These are phyloP conservation scores for Orgyia antiqua DNA, from an alignment of 2,888 invertebrate genomes.

Conservation along the genomic window DNA sequence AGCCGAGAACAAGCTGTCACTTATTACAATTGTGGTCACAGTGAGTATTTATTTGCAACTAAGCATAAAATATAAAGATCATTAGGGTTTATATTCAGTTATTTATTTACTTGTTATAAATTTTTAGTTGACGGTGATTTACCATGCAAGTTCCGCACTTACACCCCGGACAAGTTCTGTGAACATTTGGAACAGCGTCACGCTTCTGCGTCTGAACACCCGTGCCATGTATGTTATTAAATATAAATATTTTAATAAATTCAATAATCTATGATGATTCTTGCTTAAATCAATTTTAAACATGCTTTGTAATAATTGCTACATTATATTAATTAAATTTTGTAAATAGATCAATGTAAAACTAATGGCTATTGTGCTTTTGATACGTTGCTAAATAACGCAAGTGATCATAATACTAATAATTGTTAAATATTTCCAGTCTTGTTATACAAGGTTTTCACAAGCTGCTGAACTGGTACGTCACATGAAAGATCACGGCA, in stretches of 20 bases:
- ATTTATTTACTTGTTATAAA: too few species aligned
- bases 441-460: constrained; percentile 31
- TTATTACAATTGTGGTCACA: constrained; percentile 45
- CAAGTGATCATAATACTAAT: background rate
- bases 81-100: too few species aligned
- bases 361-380: too few species aligned
- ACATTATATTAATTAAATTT: too few species aligned
- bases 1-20: constrained; percentile 51
- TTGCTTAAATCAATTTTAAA: too few species aligned
- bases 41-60: constrained; percentile 9
- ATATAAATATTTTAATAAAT: too few species aligned
- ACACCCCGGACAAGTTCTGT: constrained; percentile 48
- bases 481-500: constrained; percentile 54
- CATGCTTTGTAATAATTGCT: too few species aligned
- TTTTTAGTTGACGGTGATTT: constrained; percentile 21
- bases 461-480: constrained; percentile 42
- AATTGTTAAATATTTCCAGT: constrained; percentile 34
- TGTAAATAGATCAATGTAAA: too few species aligned
- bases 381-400: background rate
- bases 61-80: too few species aligned
- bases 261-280: too few species aligned
- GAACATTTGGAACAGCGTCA: constrained; percentile 53
- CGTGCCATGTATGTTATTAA: constrained; percentile 41
- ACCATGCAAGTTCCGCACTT: constrained; percentile 50
- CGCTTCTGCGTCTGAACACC: constrained; percentile 21